phyloP scores from a whole-genome alignment of 2,113 vertebrate genomes.

The Ifrita kowaldi region DNA sequence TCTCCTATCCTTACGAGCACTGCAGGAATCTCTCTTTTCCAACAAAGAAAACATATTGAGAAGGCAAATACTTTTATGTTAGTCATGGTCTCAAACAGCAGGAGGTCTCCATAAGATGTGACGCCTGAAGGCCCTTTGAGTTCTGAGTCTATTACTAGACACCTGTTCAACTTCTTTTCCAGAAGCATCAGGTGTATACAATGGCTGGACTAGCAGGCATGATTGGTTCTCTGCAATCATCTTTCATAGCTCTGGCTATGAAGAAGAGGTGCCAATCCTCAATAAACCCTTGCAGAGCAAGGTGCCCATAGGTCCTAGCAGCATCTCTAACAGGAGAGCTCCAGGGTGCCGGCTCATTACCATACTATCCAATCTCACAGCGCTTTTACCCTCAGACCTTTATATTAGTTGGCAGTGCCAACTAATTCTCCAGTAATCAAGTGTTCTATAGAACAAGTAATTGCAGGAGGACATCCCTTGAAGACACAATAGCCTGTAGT shows the following conservation, averaged over 20 bases:
- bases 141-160: slow-evolving; percentile 54
- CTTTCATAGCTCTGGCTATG: slow-evolving; percentile 20
- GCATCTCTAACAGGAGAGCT: slow-evolving; percentile 10
- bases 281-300: not conserved
- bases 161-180: slow-evolving; percentile 24
- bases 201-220: slow-evolving; percentile 1
- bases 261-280: slow-evolving; percentile 31
- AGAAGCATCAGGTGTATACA: slow-evolving; percentile 17
- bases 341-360: slow-evolving; percentile 38
- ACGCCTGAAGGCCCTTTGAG: slow-evolving; percentile 11
- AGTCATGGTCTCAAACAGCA: slow-evolving; percentile 19
- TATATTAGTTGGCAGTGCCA: not conserved
- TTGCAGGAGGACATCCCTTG: not conserved
- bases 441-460: slow-evolving; percentile 12
- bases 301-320: slow-evolving; percentile 25
- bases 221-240: slow-evolving; percentile 15
- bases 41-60: slow-evolving; percentile 39
- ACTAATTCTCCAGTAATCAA: slow-evolving; percentile 25
- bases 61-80: slow-evolving; percentile 52
- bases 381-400: not conserved
- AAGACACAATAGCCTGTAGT: not conserved
- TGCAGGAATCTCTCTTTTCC: slow-evolving; percentile 32
- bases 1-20: slow-evolving; percentile 6
- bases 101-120: slow-evolving; percentile 5
- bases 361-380: not conserved